Conservation (phyloP, 1,140 invertebrate species). For the Nasonia giraulti region DNA sequence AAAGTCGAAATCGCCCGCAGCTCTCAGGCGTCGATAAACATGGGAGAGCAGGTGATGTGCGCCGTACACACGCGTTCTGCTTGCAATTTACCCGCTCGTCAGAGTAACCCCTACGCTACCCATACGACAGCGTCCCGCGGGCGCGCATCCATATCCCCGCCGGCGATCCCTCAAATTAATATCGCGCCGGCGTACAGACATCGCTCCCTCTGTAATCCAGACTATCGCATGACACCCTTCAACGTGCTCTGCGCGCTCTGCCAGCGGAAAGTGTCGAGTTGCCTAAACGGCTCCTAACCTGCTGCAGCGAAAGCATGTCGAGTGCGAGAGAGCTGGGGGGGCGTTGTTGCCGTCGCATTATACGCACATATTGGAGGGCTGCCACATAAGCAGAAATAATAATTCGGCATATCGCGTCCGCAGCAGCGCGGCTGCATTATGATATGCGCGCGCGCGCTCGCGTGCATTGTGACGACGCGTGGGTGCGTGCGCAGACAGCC, state of each 20-base stretch:
- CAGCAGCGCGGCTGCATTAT: background rate
- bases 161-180: conserved; percentile 2
- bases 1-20: background rate
- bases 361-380: background rate
- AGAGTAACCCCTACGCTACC: no score
- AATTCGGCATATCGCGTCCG: background rate
- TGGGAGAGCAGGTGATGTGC: background rate
- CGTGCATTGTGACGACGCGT: no score
- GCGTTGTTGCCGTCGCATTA: background rate
- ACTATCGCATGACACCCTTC: conserved; percentile 21
- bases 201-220: background rate
- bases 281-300: conserved; percentile 24
- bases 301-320: background rate
- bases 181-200: background rate
- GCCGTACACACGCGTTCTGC: no score
- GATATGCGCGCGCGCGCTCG: background rate
- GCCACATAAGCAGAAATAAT: conserved; percentile 30
- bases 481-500: background rate
- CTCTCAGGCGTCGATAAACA: background rate
- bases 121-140: no score
- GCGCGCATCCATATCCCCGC: no score
- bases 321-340: no score
- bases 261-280: conserved; percentile 8
- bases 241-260: background rate
- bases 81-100: background rate